Conservation (phyloP, 2,113 vertebrate species). For the Brachyhypopomus occidentalis region DNA sequence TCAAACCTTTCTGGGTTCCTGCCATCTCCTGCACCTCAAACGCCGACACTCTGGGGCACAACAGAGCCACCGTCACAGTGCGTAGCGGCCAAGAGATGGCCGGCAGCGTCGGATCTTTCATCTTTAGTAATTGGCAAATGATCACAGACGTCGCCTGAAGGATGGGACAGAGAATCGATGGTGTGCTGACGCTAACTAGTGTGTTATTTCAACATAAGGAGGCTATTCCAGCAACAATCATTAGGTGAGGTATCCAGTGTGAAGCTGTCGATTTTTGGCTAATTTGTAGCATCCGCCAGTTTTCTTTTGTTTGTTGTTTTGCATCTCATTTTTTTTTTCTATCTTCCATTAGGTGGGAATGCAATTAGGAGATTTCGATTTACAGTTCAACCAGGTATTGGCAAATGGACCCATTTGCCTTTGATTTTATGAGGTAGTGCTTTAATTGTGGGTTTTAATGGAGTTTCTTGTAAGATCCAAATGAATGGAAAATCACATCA, state of each 20-base stretch:
- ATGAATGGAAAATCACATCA: conserved; percentile 42
- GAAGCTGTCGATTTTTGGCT: conserved; percentile 55
- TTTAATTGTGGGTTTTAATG: conserved; percentile 62
- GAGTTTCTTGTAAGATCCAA: conserved; percentile 60
- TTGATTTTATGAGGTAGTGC: conserved; percentile 45
- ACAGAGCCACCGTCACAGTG: not conserved
- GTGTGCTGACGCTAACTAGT: conserved; percentile 58
- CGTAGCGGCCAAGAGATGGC: conserved; percentile 44
- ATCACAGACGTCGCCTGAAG: conserved; percentile 60
- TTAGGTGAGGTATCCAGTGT: conserved; percentile 49
- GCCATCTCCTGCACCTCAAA: conserved; percentile 54
- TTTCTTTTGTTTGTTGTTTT: conserved; percentile 12
- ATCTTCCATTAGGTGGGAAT: conserved; percentile 36
- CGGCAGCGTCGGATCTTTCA: conserved; percentile 57
- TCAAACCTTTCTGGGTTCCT: conserved; percentile 27
- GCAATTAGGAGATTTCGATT: conserved; percentile 12
- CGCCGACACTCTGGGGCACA: not conserved
- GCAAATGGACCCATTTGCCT: conserved; percentile 27
- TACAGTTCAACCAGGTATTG: conserved; percentile 25
- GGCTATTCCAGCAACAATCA: conserved; percentile 20
- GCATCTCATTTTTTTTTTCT: conserved; percentile 30
- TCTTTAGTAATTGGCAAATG: conserved; percentile 66
- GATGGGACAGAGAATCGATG: conserved; percentile 64
- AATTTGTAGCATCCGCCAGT: conserved; percentile 29
- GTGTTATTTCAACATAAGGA: conserved; percentile 30